Conservation (phyloP, 2,797 vertebrate species). For the Alectoris magna region DNA sequence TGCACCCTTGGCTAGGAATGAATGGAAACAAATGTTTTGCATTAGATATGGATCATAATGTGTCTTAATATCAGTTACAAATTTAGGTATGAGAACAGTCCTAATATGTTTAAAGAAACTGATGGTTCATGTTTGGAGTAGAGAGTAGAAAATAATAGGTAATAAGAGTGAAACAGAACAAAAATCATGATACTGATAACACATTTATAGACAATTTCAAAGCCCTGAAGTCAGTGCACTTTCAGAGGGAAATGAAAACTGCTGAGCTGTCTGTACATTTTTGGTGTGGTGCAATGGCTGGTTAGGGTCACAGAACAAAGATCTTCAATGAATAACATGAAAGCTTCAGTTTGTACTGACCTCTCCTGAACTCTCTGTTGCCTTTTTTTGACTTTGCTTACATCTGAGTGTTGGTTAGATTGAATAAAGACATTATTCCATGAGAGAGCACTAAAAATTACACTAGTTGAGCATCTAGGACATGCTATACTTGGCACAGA, state of each 20-base stretch:
- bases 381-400: constrained; percentile 15
- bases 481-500: not conserved
- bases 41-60: not conserved
- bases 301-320: constrained; percentile 43
- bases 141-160: not conserved
- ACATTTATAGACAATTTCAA: not conserved
- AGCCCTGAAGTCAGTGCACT: not conserved
- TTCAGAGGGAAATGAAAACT: constrained; percentile 1
- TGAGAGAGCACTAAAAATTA: constrained; percentile 4
- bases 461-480: not conserved
- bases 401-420: not conserved
- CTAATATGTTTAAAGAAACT: not conserved
- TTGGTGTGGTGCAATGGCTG: not conserved
- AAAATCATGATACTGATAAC: not conserved
- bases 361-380: not conserved
- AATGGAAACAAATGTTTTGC: not conserved
- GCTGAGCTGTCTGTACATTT: constrained; percentile 23
- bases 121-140: not conserved
- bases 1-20: not conserved
- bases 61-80: not conserved
- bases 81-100: not conserved
- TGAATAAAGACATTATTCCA: not conserved
- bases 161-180: not conserved
- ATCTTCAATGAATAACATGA: not conserved
- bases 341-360: not conserved